Conservation (phyloP, 2,888 invertebrate genomes). For the Cheilosia variabilis region DNA sequence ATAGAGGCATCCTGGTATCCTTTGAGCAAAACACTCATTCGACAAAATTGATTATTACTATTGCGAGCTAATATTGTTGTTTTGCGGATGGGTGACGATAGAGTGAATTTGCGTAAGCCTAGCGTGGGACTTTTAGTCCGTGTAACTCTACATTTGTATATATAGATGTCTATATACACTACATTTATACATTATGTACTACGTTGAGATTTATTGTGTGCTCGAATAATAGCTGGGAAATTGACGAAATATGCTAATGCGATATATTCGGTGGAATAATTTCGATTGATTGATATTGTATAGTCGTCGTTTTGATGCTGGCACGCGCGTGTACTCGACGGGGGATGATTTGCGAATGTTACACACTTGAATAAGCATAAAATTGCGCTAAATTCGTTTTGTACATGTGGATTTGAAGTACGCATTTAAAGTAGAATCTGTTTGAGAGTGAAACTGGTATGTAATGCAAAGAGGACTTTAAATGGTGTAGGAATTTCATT, state of each 20-base stretch:
- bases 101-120: not conserved
- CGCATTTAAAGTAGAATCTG: conserved; percentile 51
- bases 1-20: conserved; percentile 39
- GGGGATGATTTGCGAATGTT: conserved; percentile 52
- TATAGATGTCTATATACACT: not conserved
- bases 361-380: conserved; percentile 60
- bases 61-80: conserved; percentile 60
- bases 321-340: conserved; percentile 2
- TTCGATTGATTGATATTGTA: conserved; percentile 69
- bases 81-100: not conserved
- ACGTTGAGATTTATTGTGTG: conserved; percentile 55
- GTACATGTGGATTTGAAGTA: conserved; percentile 38
- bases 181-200: conserved; percentile 41
- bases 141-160: not conserved
- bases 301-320: conserved; percentile 1
- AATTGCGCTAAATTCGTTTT: conserved; percentile 53
- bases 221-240: conserved; percentile 63
- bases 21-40: conserved; percentile 38
- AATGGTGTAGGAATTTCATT: not conserved
- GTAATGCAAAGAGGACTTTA: not conserved
- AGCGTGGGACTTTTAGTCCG: conserved; percentile 41
- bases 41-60: conserved; percentile 58
- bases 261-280: conserved; percentile 66
- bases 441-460: not conserved
- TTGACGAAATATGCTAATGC: conserved; percentile 72